Base-by-base conservation (phyloP, 1,140 invertebrate species). In the Drosophila setifemur region DNA sequence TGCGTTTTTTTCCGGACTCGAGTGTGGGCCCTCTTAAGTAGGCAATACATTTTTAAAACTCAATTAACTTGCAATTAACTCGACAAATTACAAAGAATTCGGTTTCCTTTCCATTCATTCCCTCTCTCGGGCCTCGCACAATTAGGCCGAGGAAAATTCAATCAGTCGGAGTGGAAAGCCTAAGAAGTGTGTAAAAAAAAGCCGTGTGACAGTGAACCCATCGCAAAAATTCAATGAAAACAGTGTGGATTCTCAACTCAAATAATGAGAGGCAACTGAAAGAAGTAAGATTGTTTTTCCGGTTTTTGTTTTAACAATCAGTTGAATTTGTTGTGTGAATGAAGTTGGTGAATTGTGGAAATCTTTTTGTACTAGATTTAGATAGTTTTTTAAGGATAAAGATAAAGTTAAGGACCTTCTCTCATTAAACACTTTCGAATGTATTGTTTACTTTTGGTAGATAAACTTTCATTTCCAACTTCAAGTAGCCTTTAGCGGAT, bases 21-120 rank as follows among this genome's bases (percentile, higher is more conserved):
- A n/a, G 16, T 33, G 28, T 66, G 12, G 45, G 55, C 53, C 50
- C 75, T 40, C 9, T 52, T 58, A 78, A 79, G 55, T 77, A 77
- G 74, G 74, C 74, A 78, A 73, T 47, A 68, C 40, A 61, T 77
- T 66, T 55, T 48, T 69, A 54, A 39, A 74, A 37, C 44, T 40
- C 54, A 61, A 29, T 76, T 76, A 64, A 70, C 52, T 57, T 31
- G 53, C 71, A 57, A 64, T 63, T 50, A 47, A 49, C 25, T 40
- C 43, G 14, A 43, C 11, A 12, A 23, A 31, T 28, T 14, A 21
- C 21, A 12, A 26, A 39, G 14, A 3, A 26, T 11, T 11, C 50
- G 11, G 25, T 6, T 18, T 35, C 19, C 31, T 53, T 39, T 63
- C 28, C 48, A 16, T 2, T 49, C 48, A 43, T 67, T n/a, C n/a